Conservation (phyloP, 2,888 invertebrate genomes). For the Cryptophagus acutangulus region DNA sequence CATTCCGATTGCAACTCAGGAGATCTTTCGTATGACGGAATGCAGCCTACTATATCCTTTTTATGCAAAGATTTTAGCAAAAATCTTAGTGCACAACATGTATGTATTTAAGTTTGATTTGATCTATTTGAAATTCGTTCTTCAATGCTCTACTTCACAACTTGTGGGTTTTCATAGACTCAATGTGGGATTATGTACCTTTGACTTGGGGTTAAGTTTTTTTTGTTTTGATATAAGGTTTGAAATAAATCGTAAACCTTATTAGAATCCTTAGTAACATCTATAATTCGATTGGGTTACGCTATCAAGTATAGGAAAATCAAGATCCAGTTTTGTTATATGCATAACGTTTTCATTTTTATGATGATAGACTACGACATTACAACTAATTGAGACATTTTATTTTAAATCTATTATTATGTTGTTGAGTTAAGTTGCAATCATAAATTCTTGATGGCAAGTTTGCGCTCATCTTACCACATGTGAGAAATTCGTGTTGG, state of each 20-base stretch:
- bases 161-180: not conserved
- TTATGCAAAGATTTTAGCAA: constrained; percentile 51
- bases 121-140: no score
- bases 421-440: no score
- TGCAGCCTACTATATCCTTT: constrained; percentile 96
- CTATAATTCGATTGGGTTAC: constrained; percentile 17
- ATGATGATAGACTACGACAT: no score
- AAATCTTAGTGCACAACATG: constrained; percentile 39
- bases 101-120: constrained; percentile 31
- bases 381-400: no score
- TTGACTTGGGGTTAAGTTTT: constrained; percentile 38
- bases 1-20: constrained; percentile 89
- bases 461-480: no score
- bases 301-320: no score
- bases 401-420: no score
- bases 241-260: constrained; percentile 25
- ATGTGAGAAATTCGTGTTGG: constrained; percentile 30
- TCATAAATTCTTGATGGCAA: no score
- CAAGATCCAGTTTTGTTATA: no score
- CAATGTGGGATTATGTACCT: constrained; percentile 22
- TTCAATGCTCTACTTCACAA: not conserved
- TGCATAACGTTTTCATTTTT: no score
- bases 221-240: constrained; percentile 38
- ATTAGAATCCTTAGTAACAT: constrained; percentile 26
- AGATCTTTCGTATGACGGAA: constrained; percentile 86